A percentile compares a stretch with the other conserved stretches of the same genome.
phyloP scores from a whole-genome alignment of 2,888 invertebrate species.

The Stomorhina lunata region DNA sequence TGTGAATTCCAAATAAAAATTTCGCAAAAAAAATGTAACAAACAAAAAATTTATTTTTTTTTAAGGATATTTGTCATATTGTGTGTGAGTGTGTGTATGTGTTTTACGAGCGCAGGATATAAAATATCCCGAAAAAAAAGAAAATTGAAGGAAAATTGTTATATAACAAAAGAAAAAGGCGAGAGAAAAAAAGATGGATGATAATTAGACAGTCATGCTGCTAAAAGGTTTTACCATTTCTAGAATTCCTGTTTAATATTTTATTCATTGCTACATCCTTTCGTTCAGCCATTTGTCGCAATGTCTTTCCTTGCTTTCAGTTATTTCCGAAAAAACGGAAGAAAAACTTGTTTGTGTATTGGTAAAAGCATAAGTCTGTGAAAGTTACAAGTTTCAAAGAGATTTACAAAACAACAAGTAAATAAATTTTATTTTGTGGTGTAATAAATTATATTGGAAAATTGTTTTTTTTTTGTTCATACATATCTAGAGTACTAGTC shows the following conservation, averaged over 20 bases:
- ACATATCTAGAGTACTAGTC: too few relatives aligned
- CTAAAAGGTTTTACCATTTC: constrained; percentile 47
- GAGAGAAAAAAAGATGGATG: constrained; percentile 39
- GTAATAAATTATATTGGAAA: constrained; percentile 25
- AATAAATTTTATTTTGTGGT: constrained; percentile 9
- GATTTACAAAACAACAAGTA: constrained; percentile 8
- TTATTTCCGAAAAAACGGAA: not conserved
- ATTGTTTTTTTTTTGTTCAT: too few relatives aligned
- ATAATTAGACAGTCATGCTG: constrained; percentile 61
- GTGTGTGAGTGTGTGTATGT: too few relatives aligned
- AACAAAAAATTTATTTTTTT: constrained; percentile 1
- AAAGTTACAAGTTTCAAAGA: not conserved
- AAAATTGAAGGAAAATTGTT: not conserved
- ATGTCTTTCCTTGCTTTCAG: not conserved
- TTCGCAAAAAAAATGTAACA: constrained; percentile 7
- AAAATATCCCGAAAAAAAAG: not conserved
- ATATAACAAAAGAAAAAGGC: not conserved
- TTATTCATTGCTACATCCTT: not conserved
- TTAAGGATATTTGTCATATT: constrained; percentile 48
- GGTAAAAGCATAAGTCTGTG: too few relatives aligned
- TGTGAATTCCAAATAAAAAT: constrained; percentile 7
- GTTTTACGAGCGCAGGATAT: constrained; percentile 4
- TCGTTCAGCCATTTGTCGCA: not conserved
- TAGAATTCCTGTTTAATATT: not conserved
- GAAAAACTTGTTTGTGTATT: not conserved